A percentile compares a stretch with the other conserved stretches of the same genome.
Conservation (phyloP, 2,888 invertebrate species). For the Rosalia funebris region DNA sequence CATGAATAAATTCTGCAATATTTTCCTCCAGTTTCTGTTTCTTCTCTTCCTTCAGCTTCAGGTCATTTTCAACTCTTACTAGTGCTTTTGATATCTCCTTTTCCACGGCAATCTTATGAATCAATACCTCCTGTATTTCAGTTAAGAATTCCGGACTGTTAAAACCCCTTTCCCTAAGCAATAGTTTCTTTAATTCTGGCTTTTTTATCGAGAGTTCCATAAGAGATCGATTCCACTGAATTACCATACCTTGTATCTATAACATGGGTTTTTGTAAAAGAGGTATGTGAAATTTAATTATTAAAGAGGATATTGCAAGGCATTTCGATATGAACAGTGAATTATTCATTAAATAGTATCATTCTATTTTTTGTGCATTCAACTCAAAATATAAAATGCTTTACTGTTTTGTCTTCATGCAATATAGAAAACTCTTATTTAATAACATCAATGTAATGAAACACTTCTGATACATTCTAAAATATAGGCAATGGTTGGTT, state of each 20-base stretch:
- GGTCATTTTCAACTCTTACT: conserved; percentile 8
- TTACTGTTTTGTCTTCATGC: too few relatives aligned
- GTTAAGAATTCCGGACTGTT: conserved; percentile 12
- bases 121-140: conserved; percentile 23
- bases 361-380: too few relatives aligned
- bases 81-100: conserved; percentile 6
- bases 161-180: conserved; percentile 33
- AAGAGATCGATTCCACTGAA: conserved; percentile 30
- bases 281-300: too few relatives aligned
- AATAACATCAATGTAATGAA: too few relatives aligned
- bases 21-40: conserved; percentile 12
- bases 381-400: too few relatives aligned
- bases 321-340: too few relatives aligned
- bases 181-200: conserved; percentile 25
- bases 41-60: conserved; percentile 3
- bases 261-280: too few relatives aligned
- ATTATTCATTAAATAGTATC: too few relatives aligned
- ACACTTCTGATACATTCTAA: too few relatives aligned
- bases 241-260: conserved; percentile 27
- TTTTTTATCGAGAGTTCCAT: conserved; percentile 30
- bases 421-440: too few relatives aligned
- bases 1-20: not conserved
- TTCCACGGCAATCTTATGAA: conserved; percentile 17
- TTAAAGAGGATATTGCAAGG: too few relatives aligned
- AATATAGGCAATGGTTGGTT: too few relatives aligned